A percentile compares a stretch with the other conserved stretches of the same genome.
These are phyloP conservation scores for Platanista minor DNA, from an alignment of 2,113 vertebrate genomes.

Conservation along the genomic window DNA sequence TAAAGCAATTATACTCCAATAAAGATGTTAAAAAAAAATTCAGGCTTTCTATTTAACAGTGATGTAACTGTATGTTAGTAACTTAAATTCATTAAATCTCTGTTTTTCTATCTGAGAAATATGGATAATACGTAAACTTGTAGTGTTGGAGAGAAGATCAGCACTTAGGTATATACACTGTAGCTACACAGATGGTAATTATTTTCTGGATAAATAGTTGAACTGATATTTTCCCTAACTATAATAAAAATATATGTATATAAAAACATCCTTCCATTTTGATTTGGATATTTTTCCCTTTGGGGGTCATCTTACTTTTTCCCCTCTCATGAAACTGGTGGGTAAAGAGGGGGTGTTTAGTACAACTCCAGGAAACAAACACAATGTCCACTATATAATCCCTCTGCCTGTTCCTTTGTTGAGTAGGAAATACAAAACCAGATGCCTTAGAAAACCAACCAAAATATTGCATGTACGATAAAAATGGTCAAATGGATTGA, in stretches of 20 bases:
- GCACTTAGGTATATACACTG: fast-evolving
- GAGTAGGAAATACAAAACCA: not conserved
- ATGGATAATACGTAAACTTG: not conserved
- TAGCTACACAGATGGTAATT: not conserved
- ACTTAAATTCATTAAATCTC: not conserved
- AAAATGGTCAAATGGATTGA: not conserved
- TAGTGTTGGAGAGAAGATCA: not conserved
- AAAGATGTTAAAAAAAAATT: not conserved
- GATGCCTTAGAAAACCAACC: not conserved
- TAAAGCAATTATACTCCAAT: too few species aligned
- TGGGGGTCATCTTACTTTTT: not conserved
- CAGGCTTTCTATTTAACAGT: not conserved
- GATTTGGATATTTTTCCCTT: not conserved
- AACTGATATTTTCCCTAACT: not conserved
- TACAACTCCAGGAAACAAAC: not conserved
- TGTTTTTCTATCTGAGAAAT: not conserved
- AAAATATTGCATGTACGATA: not conserved
- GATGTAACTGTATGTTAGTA: not conserved
- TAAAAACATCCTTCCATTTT: not conserved
- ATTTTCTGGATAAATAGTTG: not conserved
- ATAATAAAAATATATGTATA: not conserved
- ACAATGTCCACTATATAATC: not conserved
- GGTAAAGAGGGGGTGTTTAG: not conserved
- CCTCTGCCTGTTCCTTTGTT: not conserved
- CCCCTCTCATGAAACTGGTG: not conserved